Evolutionary conservation across 2,888 invertebrate genomes (phyloP), one percentile per base, ranked within the genome.

Genomic region (Drosophila ustulata): DNA sequence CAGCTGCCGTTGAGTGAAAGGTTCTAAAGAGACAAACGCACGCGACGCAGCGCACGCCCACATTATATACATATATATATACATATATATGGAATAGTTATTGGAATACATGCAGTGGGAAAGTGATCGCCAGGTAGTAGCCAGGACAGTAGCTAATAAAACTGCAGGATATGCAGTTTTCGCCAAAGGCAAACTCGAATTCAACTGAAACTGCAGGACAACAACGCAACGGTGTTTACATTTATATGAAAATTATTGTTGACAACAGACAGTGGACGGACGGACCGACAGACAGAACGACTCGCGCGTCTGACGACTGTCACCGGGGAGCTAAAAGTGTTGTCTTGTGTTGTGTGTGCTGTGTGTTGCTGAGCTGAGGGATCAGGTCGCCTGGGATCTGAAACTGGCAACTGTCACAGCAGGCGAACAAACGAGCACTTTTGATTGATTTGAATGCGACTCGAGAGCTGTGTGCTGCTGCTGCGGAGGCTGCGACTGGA

Each of bases 391-490:
- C 43, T 72, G 80, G 84, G 81, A 78, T 55, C 53, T 59, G 65
- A 13, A 53, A 53, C 41, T 53, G 37, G 55, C 46, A 66, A 62
- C 53, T 66, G 69, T 74, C 83, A 65, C 82, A 86, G 86, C 78
- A 70, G 82, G 83, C 73, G 69, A 69, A 80, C 65, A 74, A 71
- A 80, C 78, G 64, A 79, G 78, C 77, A 75, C 71, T 45, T 81
- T 85, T 86, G 88, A 88, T 86, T 85, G 82, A 88, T 86, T 87
- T 82, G 85, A 86, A 86, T 80, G 84, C 30, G 50, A 11, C 41
- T 23, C 7, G 32, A 34, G 25, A 18, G 18, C 18, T 18, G 18
- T 18, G n/a, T 5, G 28, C 41, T 34, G 53, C n/a, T 26, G n/a
- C 11, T 9, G 13, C 34, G 4, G 30, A 32, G 37, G 25, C 30